phyloP scores from a whole-genome alignment of 2,113 vertebrate species.

The Lasiurus borealis region DNA sequence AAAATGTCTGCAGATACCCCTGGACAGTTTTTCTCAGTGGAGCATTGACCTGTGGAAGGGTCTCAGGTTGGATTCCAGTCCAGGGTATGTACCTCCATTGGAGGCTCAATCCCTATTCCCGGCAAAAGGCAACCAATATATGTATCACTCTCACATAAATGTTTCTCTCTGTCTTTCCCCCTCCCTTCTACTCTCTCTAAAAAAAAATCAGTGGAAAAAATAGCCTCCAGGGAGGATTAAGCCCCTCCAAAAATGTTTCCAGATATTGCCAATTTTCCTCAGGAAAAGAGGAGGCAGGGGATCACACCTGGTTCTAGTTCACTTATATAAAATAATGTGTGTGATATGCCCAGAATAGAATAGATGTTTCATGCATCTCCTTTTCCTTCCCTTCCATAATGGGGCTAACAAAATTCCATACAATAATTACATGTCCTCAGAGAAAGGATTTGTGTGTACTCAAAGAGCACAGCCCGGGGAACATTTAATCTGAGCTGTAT shows the following conservation, averaged over 20 bases:
- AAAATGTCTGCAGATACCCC: neutral
- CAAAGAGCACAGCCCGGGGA: neutral
- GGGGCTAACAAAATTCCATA: conserved; percentile 41
- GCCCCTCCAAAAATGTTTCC: neutral
- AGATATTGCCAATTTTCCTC: neutral
- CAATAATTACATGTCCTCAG: conserved; percentile 42
- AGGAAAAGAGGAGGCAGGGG: neutral
- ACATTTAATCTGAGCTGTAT: neutral
- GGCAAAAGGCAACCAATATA: too few species aligned
- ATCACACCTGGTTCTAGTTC: neutral
- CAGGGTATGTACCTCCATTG: too few species aligned
- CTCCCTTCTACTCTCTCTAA: too few species aligned
- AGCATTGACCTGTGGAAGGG: too few species aligned
- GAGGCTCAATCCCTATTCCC: too few species aligned
- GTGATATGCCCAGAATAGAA: neutral
- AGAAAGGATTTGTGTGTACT: conserved; percentile 47
- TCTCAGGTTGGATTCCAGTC: too few species aligned
- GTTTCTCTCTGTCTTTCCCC: too few species aligned
- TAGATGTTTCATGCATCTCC: neutral
- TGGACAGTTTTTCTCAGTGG: too few species aligned
- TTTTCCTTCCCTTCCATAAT: neutral
- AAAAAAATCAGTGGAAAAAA: too few species aligned
- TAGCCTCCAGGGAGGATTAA: too few species aligned
- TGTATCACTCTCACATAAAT: too few species aligned
- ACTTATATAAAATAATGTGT: neutral